Conservation (phyloP, 2,888 invertebrate genomes). For the Leptogaster cylindrica region DNA sequence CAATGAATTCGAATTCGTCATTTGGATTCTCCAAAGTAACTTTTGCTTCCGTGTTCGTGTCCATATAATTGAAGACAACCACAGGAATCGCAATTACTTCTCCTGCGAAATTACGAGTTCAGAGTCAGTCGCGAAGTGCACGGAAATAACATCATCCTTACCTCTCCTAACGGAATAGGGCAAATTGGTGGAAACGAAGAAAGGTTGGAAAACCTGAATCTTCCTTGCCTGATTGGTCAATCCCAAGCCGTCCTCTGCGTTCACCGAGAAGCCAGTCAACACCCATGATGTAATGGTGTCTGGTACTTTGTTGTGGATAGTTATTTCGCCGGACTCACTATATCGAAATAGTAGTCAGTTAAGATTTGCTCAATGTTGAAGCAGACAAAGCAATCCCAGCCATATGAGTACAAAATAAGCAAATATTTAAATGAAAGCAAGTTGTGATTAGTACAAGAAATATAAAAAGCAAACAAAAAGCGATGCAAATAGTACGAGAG, state of each 20-base stretch:
- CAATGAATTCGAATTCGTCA: constrained; percentile 81
- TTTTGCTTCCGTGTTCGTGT: constrained; percentile 76
- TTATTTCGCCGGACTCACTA: constrained; percentile 64
- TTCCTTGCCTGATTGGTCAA: constrained; percentile 72
- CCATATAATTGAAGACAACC: constrained; percentile 87
- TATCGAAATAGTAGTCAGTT: too few relatives aligned
- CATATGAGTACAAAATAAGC: too few relatives aligned
- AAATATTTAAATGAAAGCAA: too few relatives aligned
- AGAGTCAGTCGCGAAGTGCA: background rate
- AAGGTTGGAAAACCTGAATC: constrained; percentile 79
- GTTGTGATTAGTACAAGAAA: too few relatives aligned
- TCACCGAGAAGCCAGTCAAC: constrained; percentile 81
- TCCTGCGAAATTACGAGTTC: constrained; percentile 63
- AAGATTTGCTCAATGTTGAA: too few relatives aligned
- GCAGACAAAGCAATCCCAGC: too few relatives aligned
- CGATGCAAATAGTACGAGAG: too few relatives aligned
- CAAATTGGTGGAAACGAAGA: constrained; percentile 84
- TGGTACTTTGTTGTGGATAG: constrained; percentile 71
- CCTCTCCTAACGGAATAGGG: constrained; percentile 89
- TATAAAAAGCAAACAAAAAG: too few relatives aligned
- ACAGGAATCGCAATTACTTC: constrained; percentile 89
- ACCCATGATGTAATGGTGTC: constrained; percentile 87
- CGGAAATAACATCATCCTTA: constrained; percentile 62
- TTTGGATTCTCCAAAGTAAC: constrained; percentile 84
- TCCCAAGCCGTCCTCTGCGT: constrained; percentile 77